phyloP scores from a whole-genome alignment of 2,797 vertebrate genomes.

The Propithecus perrieri region DNA sequence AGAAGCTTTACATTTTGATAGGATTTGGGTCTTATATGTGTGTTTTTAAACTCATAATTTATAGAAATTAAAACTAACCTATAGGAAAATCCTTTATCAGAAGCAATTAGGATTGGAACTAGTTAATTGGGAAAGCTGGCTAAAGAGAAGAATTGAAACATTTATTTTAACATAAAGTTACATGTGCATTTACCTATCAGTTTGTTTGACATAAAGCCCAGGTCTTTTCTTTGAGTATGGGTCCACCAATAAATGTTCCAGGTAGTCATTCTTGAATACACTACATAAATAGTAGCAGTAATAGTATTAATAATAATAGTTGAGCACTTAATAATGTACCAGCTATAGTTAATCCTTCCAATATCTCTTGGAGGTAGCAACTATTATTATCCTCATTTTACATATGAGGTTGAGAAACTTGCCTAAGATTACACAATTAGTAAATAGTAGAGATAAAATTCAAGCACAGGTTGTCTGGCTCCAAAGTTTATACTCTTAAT shows the following conservation, averaged over 20 bases:
- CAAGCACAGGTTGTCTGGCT: background rate
- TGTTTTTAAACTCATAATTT: background rate
- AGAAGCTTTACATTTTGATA: background rate
- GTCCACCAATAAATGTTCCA: background rate
- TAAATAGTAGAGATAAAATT: background rate
- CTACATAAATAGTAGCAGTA: background rate
- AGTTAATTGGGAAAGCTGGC: background rate
- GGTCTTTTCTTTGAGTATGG: background rate
- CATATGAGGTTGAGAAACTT: background rate
- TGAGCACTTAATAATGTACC: background rate
- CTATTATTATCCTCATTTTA: background rate
- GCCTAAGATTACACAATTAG: background rate
- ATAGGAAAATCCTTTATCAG: background rate
- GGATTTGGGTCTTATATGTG: background rate
- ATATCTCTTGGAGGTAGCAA: background rate
- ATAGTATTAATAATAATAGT: background rate
- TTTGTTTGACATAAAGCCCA: background rate
- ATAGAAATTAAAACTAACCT: background rate
- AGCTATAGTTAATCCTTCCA: background rate
- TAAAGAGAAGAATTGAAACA: background rate
- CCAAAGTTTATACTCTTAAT: background rate
- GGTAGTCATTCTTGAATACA: background rate
- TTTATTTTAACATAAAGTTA: background rate
- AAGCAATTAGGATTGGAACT: background rate
- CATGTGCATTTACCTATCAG: background rate